Conservation (phyloP, 2,888 invertebrate genomes). For the Herminia tarsipennalis region DNA sequence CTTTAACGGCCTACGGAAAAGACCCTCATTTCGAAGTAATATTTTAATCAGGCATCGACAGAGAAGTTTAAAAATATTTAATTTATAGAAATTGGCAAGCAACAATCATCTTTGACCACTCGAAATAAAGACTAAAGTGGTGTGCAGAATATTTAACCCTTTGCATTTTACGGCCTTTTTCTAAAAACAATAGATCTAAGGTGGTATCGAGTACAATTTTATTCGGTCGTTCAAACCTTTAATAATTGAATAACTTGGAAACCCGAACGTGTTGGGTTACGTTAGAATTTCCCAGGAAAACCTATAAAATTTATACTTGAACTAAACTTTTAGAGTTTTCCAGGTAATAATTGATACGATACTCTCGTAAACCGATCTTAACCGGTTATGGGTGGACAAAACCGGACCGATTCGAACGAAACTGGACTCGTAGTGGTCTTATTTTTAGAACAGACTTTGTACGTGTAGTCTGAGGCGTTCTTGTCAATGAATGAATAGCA, state of each 20-base stretch:
- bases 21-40: conserved; percentile 24
- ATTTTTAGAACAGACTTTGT: too few relatives aligned
- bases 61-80: conserved; percentile 28
- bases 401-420: conserved; percentile 30
- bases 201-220: conserved; percentile 32
- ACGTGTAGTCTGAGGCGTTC: too few relatives aligned
- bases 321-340: conserved; percentile 48
- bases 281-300: conserved; percentile 41
- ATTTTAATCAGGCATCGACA: conserved; percentile 34
- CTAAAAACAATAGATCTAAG: conserved; percentile 35
- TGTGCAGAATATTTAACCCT: conserved; percentile 13
- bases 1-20: conserved; percentile 10
- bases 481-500: too few relatives aligned
- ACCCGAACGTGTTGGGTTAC: conserved; percentile 10
- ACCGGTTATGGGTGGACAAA: conserved; percentile 32
- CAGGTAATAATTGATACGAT: conserved; percentile 53
- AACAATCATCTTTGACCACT: neutral
- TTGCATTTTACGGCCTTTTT: conserved; percentile 33
- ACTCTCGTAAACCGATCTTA: conserved; percentile 45
- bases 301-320: conserved; percentile 50
- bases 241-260: conserved; percentile 42
- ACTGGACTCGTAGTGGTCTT: too few relatives aligned
- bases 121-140: conserved; percentile 14
- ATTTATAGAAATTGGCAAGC: neutral
- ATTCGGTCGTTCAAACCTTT: conserved; percentile 29